A percentile compares a stretch with the other conserved stretches of the same genome.
These are phyloP conservation scores for Amphipoea oculea DNA, from an alignment of 2,888 invertebrate genomes.

Conservation along the genomic window DNA sequence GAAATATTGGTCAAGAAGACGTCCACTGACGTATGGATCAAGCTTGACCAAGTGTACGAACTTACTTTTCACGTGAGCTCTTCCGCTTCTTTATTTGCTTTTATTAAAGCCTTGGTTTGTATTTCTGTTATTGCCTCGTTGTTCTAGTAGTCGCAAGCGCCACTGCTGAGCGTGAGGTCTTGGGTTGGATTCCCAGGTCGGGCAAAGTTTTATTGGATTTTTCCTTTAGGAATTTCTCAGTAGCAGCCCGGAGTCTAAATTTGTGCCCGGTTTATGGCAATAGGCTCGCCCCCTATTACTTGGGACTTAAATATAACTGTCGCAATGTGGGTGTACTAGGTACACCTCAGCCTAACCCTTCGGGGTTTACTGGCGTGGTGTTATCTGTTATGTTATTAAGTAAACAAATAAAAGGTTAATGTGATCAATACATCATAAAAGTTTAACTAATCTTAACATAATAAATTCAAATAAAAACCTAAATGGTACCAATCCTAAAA, in stretches of 20 bases:
- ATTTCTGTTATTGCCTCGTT: too few relatives aligned
- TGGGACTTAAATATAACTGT: neutral
- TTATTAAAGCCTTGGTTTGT: too few relatives aligned
- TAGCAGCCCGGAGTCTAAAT: neutral
- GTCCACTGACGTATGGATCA: neutral
- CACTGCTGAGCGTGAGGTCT: too few relatives aligned
- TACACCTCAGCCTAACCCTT: neutral
- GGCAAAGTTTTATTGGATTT: neutral
- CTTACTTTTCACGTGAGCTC: neutral
- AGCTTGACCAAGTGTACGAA: neutral
- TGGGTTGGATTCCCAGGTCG: too few relatives aligned
- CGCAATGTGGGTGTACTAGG: neutral
- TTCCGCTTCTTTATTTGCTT: neutral
- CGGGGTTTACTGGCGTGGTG: too few relatives aligned
- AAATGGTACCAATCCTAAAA: slow-evolving; percentile 23
- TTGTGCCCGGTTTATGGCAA: neutral
- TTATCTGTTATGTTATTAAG: neutral
- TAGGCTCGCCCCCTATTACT: neutral
- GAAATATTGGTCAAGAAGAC: neutral
- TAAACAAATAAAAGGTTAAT: neutral
- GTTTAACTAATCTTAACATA: neutral
- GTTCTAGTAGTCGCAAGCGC: too few relatives aligned
- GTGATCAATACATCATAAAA: neutral
- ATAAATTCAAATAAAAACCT: slow-evolving; percentile 22
- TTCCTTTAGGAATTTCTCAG: neutral